These are phyloP conservation scores for Cliona cf. orientalis DNA, from an alignment of 37 sponge, comb jelly and placozoan genomes.

Conservation along the genomic window DNA sequence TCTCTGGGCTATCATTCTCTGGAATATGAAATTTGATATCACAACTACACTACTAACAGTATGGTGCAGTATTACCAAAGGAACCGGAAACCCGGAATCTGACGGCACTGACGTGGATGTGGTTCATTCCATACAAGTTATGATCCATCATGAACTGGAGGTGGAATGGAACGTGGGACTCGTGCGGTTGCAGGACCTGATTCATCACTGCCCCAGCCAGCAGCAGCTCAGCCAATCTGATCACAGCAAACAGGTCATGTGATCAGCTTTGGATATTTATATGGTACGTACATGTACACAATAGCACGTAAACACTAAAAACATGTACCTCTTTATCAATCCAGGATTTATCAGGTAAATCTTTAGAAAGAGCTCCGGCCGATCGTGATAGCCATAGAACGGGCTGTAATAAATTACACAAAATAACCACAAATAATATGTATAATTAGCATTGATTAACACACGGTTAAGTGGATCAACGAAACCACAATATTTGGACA, in stretches of 20 bases:
- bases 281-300: not conserved
- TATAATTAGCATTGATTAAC: no score
- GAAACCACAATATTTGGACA: no score
- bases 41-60: not conserved
- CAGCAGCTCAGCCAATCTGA: conserved; percentile 84
- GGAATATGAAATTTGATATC: conserved; percentile 9
- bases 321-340: conserved; percentile 62
- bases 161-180: conserved; percentile 88
- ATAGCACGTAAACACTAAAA: not conserved
- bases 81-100: conserved; percentile 64
- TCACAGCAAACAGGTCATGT: not conserved
- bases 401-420: conserved; percentile 44
- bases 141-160: conserved; percentile 93
- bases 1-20: not conserved
- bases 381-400: conserved; percentile 87
- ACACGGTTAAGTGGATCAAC: no score
- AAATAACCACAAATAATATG: no score
- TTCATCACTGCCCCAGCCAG: conserved; percentile 85
- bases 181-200: conserved; percentile 76
- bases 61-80: not conserved
- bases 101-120: conserved; percentile 56
- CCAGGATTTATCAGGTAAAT: conserved; percentile 86
- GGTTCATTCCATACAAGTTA: conserved; percentile 92
- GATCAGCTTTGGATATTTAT: not conserved
- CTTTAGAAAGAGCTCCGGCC: conserved; percentile 70